A percentile compares a stretch with the other conserved stretches of the same genome.
Evolutionary conservation across 2,888 invertebrate species (phyloP).

Genomic region (Sinelater perroti): DNA sequence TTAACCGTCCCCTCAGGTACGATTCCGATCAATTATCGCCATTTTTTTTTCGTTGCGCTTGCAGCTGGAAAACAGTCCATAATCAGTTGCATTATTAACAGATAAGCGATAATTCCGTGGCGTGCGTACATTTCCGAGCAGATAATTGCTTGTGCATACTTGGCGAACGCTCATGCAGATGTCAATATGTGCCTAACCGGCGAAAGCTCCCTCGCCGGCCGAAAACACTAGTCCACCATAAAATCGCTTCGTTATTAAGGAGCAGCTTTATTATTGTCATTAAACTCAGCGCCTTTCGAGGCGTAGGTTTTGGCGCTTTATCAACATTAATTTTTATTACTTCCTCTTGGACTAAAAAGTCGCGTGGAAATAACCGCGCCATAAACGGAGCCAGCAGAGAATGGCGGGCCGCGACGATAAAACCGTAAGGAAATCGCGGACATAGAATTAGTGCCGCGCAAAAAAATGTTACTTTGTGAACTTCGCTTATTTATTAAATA

Average conservation of each 20-base stretch:
- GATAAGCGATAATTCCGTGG: background rate
- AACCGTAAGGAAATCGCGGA: background rate
- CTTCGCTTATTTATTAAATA: no score
- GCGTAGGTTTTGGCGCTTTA: slow-evolving; percentile 12
- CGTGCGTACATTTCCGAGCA: background rate
- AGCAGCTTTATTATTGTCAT: no score
- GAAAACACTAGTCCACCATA: no score
- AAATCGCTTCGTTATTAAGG: no score
- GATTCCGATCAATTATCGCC: background rate
- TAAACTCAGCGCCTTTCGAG: background rate
- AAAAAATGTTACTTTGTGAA: no score
- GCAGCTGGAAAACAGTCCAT: no score
- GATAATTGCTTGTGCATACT: background rate
- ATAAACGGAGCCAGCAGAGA: background rate
- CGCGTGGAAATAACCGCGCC: background rate
- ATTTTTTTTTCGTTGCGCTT: background rate
- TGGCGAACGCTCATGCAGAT: slow-evolving; percentile 31
- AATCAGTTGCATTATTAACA: background rate
- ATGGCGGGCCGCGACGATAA: background rate
- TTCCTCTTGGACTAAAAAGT: slow-evolving; percentile 11
- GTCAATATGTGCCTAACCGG: no score
- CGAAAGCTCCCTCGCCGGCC: no score
- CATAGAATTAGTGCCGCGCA: no score
- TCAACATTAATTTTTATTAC: slow-evolving; percentile 19
- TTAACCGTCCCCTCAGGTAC: slow-evolving; percentile 14